phyloP scores from a whole-genome alignment of 1,140 invertebrate species.

The Diachasmimorpha longicaudata region DNA sequence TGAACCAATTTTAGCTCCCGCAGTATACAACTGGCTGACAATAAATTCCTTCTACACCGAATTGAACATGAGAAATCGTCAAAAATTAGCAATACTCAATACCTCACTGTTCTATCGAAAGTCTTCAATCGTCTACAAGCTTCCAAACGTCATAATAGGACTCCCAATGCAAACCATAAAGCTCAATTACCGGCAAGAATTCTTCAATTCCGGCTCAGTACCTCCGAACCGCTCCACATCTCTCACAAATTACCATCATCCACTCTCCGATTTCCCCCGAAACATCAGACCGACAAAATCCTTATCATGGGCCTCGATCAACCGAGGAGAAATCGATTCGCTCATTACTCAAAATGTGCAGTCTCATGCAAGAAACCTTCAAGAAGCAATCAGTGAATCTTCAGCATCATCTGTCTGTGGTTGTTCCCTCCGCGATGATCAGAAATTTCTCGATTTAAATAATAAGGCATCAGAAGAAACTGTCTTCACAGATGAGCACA shows the following conservation, averaged over 20 bases:
- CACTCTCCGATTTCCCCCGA: neutral
- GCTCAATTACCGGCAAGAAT: too few species aligned
- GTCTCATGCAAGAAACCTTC: neutral
- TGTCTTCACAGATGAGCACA: too few species aligned
- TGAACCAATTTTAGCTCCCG: slow-evolving; percentile 27
- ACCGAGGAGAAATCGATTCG: neutral
- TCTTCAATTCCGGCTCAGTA: too few species aligned
- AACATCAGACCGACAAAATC: neutral
- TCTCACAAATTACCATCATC: neutral
- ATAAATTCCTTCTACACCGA: slow-evolving; percentile 32
- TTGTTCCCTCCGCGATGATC: neutral
- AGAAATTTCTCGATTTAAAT: neutral
- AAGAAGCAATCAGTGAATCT: neutral
- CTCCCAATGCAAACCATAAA: neutral
- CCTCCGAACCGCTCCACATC: neutral
- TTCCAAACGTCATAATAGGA: slow-evolving; percentile 10
- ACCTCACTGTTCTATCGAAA: neutral
- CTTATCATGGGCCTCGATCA: neutral
- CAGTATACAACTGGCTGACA: slow-evolving; percentile 39
- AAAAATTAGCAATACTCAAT: slow-evolving; percentile 24
- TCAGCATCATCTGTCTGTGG: neutral
- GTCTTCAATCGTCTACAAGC: neutral
- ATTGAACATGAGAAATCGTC: neutral
- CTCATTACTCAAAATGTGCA: neutral
- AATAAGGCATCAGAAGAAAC: too few species aligned